phyloP scores from a whole-genome alignment of 2,797 vertebrate species.

The Hypotaenidia okinawae region DNA sequence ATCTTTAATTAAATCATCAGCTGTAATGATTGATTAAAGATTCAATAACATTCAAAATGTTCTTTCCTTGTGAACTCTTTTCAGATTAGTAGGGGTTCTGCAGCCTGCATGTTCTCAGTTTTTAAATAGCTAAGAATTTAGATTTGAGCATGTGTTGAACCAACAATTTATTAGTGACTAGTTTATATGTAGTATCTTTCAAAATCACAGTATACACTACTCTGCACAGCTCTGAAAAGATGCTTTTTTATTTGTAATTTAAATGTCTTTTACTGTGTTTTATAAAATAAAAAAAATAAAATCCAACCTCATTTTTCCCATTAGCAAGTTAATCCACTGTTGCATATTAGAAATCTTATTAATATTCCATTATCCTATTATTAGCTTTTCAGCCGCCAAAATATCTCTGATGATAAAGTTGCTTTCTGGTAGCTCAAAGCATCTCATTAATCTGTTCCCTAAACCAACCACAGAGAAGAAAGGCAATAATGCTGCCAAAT shows the following conservation, averaged over 20 bases:
- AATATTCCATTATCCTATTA: slow-evolving; percentile 26
- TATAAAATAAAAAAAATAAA: background rate
- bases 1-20: background rate
- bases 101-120: background rate
- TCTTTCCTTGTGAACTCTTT: background rate
- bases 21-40: background rate
- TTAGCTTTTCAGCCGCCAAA: slow-evolving; percentile 17
- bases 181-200: background rate
- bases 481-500: background rate
- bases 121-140: background rate
- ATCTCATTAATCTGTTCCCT: slow-evolving; percentile 5
- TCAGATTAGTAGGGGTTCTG: background rate
- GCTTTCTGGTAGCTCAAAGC: slow-evolving; percentile 11
- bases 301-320: background rate
- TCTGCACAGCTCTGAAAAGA: background rate
- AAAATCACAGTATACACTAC: background rate
- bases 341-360: slow-evolving; percentile 10
- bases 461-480: background rate
- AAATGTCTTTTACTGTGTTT: background rate
- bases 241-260: background rate
- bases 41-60: background rate
- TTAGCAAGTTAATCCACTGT: background rate
- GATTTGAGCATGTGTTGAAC: background rate
- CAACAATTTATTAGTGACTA: background rate
- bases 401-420: background rate